Evolutionary conservation across 2,113 vertebrate species (phyloP), one percentile per base, ranked within the genome.

Genomic region (Halcyon senegalensis): DNA sequence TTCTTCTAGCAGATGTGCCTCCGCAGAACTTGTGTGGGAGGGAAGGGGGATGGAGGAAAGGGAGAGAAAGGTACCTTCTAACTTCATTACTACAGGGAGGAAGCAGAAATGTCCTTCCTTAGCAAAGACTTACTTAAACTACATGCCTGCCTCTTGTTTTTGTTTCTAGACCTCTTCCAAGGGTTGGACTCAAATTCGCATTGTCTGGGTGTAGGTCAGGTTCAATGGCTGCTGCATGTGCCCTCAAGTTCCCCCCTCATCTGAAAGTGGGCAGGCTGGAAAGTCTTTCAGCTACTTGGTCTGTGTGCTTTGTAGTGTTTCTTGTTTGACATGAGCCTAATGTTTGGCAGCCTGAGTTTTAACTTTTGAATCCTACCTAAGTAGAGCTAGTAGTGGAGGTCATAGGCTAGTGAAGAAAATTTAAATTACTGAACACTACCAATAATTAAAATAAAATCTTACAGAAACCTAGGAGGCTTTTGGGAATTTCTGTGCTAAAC

Each of bases 181-280:
- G 78, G 84, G 90, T 95, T 95, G 94, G 96, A 95, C 44, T 90
- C 89, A 95, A 93, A 80, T 79, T 91, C 87, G 6, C 84, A 69
- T 94, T 96, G 31, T 93, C 70, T 95, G 91, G 87, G 95, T 96
- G 91, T 97, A 96, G 96, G 91, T 96, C 96, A 96, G 95, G 91
- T 94, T 96, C 90, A 95, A 55, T 94, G 67, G 84, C 84, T 95
- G 69, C 84, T 96, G 90, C 87, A 89, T 94, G 75, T 93, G 33
- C 67, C 81, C 44, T 90, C 58, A 94, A 82, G 89, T 80, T 5
- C 37, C 43, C 27, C 37, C 64, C 23, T 64, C 44, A 44, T 8
- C 28, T 94, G 87, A 94, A 96, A 96, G 91, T 83, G 87, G 86
- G 66, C 87, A 94, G 93, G 28, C 95, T 96, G 93, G 84, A 73